Conservation (phyloP, 1,140 invertebrate genomes). For the Oryctes rhinoceros region DNA sequence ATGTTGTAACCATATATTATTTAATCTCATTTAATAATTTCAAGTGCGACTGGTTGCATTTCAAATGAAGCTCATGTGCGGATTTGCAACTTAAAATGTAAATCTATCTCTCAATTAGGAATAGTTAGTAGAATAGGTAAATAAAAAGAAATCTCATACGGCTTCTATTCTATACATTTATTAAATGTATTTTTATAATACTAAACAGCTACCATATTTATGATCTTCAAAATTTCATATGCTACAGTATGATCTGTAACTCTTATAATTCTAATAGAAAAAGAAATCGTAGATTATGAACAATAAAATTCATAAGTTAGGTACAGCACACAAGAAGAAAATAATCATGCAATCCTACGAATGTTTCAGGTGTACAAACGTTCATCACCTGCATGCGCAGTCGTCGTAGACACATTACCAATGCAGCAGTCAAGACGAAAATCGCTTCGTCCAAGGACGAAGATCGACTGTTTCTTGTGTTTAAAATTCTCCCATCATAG, state of each 20-base stretch:
- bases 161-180: conserved; percentile 38
- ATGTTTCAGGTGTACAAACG: not conserved
- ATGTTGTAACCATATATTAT: too few relatives aligned
- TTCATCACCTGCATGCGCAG: too few relatives aligned
- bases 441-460: conserved; percentile 1
- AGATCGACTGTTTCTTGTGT: not conserved
- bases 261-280: not conserved
- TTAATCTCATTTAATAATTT: too few relatives aligned
- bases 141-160: not conserved
- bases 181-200: conserved; percentile 36
- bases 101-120: too few relatives aligned
- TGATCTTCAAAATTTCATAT: conserved; percentile 38
- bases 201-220: conserved; percentile 38
- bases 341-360: not conserved
- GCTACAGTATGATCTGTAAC: not conserved
- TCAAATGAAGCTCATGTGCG: too few relatives aligned
- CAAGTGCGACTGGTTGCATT: not conserved
- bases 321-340: not conserved
- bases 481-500: conserved; percentile 22
- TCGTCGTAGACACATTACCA: not conserved
- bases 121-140: not conserved
- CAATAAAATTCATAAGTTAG: not conserved
- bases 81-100: too few relatives aligned
- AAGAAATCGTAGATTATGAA: not conserved
- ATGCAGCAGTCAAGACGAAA: conserved; percentile 8